Evolutionary conservation across 2,113 vertebrate species (phyloP).

Genomic region (Prunella fulvescens): DNA sequence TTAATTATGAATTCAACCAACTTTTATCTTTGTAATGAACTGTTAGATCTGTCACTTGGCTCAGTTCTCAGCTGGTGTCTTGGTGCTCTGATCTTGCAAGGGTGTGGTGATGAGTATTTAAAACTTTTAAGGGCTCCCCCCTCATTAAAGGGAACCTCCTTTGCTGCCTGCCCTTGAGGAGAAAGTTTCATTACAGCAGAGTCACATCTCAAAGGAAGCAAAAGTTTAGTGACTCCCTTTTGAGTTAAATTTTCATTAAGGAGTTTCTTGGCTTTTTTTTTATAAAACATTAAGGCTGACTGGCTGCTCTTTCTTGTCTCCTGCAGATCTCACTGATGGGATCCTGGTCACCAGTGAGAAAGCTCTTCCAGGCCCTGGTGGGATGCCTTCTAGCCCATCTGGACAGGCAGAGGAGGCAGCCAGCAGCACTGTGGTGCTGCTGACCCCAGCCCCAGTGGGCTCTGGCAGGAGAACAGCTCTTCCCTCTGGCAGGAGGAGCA

Average conservation of each 20-base stretch:
- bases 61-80: not conserved
- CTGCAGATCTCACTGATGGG: not conserved
- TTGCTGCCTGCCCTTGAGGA: not conserved
- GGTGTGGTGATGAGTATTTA: not conserved
- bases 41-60: not conserved
- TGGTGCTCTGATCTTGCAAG: not conserved
- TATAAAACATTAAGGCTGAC: not conserved
- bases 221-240: not conserved
- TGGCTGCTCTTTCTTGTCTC: not conserved
- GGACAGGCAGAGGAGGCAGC: constrained; percentile 33
- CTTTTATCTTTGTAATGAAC: not conserved
- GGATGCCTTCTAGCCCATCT: not conserved
- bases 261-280: rapidly evolving
- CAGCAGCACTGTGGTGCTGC: not conserved
- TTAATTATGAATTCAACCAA: not conserved
- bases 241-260: not conserved
- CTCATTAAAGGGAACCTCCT: not conserved
- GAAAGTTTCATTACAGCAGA: not conserved
- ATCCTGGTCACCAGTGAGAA: constrained; percentile 12
- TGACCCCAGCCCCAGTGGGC: not conserved
- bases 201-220: not conserved
- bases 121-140: not conserved
- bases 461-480: constrained; percentile 46
- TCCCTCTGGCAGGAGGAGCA: constrained; percentile 32
- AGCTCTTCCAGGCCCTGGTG: not conserved